Evolutionary conservation across 2,888 invertebrate species (phyloP).

Genomic region (Orthosia incerta): DNA sequence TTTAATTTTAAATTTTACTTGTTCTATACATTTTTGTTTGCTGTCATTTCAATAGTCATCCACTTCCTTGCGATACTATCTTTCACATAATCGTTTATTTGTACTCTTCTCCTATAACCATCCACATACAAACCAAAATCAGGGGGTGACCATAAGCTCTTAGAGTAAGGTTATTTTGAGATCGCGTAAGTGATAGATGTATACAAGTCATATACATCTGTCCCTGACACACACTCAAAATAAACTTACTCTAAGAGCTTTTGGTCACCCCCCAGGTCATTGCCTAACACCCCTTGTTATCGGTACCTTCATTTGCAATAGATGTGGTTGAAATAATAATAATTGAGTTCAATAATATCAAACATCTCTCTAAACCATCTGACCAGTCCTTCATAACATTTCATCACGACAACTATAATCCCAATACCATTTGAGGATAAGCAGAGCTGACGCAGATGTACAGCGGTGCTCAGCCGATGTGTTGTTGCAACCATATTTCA

Average conservation of each 20-base stretch:
- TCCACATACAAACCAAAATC: neutral
- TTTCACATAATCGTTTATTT: neutral
- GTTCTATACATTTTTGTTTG: neutral
- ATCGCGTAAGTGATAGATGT: too few species aligned
- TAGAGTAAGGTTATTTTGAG: too few species aligned
- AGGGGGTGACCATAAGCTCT: too few species aligned
- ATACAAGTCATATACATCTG: too few species aligned
- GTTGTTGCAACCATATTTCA: conserved; percentile 46
- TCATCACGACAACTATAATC: neutral
- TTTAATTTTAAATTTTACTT: too few species aligned
- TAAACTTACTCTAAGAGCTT: too few species aligned
- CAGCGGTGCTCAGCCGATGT: conserved; percentile 31
- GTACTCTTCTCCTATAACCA: neutral
- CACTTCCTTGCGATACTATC: neutral
- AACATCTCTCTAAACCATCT: neutral
- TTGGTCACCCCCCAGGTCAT: too few species aligned
- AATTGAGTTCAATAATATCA: too few species aligned
- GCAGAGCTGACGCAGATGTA: conserved; percentile 19
- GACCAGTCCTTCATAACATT: neutral
- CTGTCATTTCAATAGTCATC: neutral
- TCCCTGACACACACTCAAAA: too few species aligned
- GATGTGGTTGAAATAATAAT: too few species aligned
- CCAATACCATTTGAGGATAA: neutral
- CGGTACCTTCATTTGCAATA: too few species aligned
- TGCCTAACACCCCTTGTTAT: too few species aligned